phyloP scores from a whole-genome alignment of 2,113 vertebrate species.

The Megaleporinus macrocephalus region DNA sequence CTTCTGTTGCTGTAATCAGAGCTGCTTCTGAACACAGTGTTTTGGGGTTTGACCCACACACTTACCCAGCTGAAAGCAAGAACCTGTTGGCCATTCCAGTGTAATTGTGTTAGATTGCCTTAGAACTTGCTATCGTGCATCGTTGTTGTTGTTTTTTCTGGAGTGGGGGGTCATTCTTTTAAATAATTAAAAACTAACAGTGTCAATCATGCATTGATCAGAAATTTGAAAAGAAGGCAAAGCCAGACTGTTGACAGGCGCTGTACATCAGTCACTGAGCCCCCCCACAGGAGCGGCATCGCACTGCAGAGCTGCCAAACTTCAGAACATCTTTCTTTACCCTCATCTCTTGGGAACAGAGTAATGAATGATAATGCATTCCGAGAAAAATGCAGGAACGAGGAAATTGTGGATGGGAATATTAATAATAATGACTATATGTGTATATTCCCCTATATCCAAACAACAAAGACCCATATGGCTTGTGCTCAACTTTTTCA shows the following conservation, averaged over 20 bases:
- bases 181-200: background rate
- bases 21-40: no score
- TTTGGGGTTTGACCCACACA: no score
- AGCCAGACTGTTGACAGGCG: background rate
- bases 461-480: slow-evolving; percentile 3
- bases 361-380: slow-evolving; percentile 35
- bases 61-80: no score
- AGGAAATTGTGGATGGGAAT: slow-evolving; percentile 6
- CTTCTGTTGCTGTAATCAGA: no score
- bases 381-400: slow-evolving; percentile 40
- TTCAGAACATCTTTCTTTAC: slow-evolving; percentile 8
- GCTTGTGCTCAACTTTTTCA: background rate
- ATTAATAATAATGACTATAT: slow-evolving; percentile 24
- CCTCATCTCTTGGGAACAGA: slow-evolving; percentile 23
- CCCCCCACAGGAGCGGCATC: background rate
- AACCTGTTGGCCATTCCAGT: no score
- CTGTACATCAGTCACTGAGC: background rate
- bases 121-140: no score
- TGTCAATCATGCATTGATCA: background rate
- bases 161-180: no score
- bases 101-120: no score
- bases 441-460: background rate
- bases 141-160: no score
- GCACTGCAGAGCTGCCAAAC: background rate
- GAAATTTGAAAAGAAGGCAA: background rate